phyloP scores from a whole-genome alignment of 2,113 vertebrate genomes.

The Pseudopodoces humilis region DNA sequence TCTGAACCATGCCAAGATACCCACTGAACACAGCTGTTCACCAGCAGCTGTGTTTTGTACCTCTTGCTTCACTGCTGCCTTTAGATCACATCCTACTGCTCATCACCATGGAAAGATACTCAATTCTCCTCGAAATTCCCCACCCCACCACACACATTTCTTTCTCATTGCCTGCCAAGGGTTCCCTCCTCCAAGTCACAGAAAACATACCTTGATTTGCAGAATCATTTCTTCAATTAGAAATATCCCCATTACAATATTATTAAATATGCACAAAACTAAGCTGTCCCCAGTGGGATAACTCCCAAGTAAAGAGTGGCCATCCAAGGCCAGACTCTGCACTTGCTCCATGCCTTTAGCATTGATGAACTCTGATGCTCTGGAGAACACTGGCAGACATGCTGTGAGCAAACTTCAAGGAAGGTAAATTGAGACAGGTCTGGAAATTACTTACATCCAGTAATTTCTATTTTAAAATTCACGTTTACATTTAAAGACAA shows the following conservation, averaged over 20 bases:
- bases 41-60: neutral
- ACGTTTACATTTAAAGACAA: neutral
- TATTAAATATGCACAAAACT: neutral
- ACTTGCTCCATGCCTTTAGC: neutral
- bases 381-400: neutral
- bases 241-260: neutral
- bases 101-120: rapidly evolving
- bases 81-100: neutral
- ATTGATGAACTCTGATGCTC: neutral
- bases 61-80: neutral
- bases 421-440: neutral
- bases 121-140: neutral
- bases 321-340: neutral
- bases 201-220: neutral
- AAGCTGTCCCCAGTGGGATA: neutral
- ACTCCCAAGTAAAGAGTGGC: neutral
- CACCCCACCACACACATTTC: neutral
- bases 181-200: neutral
- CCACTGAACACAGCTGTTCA: neutral
- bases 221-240: neutral
- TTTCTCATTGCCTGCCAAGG: neutral
- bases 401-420: neutral
- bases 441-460: neutral
- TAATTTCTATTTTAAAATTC: neutral
- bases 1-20: neutral